Evolutionary conservation across 2,888 invertebrate species (phyloP).

Genomic region (Cactoblastis cactorum): DNA sequence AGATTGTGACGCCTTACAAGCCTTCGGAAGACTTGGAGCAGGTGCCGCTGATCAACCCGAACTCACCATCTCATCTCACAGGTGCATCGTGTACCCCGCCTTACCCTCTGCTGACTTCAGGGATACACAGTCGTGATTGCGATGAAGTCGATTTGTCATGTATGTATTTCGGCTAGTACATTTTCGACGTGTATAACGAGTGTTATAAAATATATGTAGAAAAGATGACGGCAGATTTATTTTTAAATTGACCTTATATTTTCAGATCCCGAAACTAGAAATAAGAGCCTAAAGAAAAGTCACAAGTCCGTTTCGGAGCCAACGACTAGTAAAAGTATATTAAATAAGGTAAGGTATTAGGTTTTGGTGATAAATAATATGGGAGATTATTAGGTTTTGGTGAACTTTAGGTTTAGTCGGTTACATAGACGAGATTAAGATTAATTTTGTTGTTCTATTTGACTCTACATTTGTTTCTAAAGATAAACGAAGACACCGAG

Average conservation of each 20-base stretch:
- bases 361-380: not conserved
- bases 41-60: constrained; percentile 81
- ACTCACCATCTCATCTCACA: constrained; percentile 68
- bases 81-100: constrained; percentile 49
- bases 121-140: constrained; percentile 26
- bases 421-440: too few relatives aligned
- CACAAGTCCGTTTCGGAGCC: constrained; percentile 49
- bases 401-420: too few relatives aligned
- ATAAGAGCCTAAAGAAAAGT: constrained; percentile 36
- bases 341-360: constrained; percentile 43
- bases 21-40: constrained; percentile 91
- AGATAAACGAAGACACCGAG: too few relatives aligned
- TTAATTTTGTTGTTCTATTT: too few relatives aligned
- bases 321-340: constrained; percentile 55
- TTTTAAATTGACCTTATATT: too few relatives aligned
- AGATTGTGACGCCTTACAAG: constrained; percentile 93
- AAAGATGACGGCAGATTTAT: too few relatives aligned
- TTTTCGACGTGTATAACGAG: too few relatives aligned
- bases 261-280: constrained; percentile 39
- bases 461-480: too few relatives aligned
- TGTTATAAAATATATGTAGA: too few relatives aligned
- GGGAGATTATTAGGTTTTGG: too few relatives aligned
- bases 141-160: constrained; percentile 46
- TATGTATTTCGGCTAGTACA: constrained; percentile 27
- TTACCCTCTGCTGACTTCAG: constrained; percentile 48